Evolutionary conservation across 1,140 invertebrate genomes (phyloP).

Genomic region (Palaemon carinicauda): DNA sequence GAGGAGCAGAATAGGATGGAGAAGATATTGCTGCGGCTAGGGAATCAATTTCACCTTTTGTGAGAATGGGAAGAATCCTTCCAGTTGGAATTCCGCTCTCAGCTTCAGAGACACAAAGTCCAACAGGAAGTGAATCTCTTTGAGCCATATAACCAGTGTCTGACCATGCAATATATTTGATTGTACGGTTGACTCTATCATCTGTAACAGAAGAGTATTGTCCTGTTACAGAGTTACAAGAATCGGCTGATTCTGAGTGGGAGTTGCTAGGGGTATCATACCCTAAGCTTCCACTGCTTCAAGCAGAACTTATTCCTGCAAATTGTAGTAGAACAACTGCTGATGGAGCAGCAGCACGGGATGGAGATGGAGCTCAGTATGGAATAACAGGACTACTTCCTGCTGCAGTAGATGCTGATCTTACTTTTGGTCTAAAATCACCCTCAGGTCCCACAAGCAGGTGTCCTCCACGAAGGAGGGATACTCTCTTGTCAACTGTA

Average conservation of each 20-base stretch:
- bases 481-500: constrained; percentile 34
- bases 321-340: constrained; percentile 3
- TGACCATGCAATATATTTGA: constrained; percentile 17
- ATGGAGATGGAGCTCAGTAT: neutral
- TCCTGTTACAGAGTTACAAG: constrained; percentile 26
- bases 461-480: constrained; percentile 1
- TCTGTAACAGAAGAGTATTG: constrained; percentile 27
- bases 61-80: too few species aligned
- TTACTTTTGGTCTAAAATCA: neutral
- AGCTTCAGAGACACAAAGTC: constrained; percentile 28
- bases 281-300: constrained; percentile 26
- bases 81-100: constrained; percentile 40
- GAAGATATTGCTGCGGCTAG: constrained; percentile 26
- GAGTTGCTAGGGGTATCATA: constrained; percentile 11
- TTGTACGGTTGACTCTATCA: constrained; percentile 2
- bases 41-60: constrained; percentile 22
- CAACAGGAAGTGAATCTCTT: constrained; percentile 27
- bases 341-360: neutral
- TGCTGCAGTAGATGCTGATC: neutral
- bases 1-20: neutral
- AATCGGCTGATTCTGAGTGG: constrained; percentile 11
- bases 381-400: neutral
- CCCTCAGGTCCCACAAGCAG: constrained; percentile 36
- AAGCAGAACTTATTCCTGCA: neutral
- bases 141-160: constrained; percentile 40